Conservation (phyloP, 2,113 vertebrate species). For the Zosterops japonicus region DNA sequence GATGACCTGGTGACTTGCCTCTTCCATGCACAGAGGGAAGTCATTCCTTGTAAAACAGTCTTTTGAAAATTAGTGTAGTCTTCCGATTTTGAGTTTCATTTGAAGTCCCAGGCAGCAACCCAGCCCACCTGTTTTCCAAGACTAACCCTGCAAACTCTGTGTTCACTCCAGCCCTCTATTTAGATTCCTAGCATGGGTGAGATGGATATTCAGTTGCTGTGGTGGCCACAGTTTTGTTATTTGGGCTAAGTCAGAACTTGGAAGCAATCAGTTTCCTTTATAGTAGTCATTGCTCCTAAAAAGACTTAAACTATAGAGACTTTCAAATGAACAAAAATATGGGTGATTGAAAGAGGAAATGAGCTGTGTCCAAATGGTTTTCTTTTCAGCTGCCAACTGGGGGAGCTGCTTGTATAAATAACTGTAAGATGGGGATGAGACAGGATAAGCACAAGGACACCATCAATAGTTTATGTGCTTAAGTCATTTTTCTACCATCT, state of each 20-base stretch:
- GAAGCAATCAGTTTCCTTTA: neutral
- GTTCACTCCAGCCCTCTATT: neutral
- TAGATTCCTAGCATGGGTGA: neutral
- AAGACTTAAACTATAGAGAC: neutral
- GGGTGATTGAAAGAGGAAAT: neutral
- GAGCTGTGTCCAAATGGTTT: neutral
- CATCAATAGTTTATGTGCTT: neutral
- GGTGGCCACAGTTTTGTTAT: neutral
- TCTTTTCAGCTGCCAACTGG: neutral
- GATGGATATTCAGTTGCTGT: neutral
- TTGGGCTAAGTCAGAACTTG: neutral
- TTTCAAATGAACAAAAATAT: neutral
- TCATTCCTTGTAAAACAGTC: neutral
- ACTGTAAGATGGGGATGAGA: neutral
- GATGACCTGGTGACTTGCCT: neutral
- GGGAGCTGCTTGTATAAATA: neutral
- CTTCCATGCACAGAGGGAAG: neutral
- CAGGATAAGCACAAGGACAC: neutral
- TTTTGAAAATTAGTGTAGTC: neutral
- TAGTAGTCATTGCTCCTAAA: neutral
- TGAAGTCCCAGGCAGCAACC: neutral
- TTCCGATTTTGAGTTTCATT: neutral
- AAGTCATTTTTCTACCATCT: neutral
- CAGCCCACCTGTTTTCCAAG: neutral
- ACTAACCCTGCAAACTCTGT: neutral